Evolutionary conservation across 2,797 vertebrate genomes (phyloP).

Genomic region (Pseudomugil tenellus): DNA sequence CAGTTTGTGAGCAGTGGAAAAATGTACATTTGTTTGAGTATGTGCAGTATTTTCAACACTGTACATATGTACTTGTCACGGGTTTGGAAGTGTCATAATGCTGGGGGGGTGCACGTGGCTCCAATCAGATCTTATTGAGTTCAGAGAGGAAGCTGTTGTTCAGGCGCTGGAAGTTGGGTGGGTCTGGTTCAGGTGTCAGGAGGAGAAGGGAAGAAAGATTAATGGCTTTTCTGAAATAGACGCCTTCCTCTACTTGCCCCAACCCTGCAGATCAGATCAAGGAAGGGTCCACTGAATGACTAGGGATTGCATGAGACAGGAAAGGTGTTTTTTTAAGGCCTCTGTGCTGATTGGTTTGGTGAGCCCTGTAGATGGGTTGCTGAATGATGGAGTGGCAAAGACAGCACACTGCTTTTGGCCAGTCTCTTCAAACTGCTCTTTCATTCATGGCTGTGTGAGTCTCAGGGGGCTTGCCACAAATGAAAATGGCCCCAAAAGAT

Average conservation of each 20-base stretch:
- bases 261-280: constrained; percentile 56
- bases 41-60: constrained; percentile 20
- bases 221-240: constrained; percentile 74
- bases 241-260: constrained; percentile 60
- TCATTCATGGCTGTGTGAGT: constrained; percentile 67
- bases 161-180: constrained; percentile 59
- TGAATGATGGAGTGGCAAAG: constrained; percentile 67
- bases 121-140: constrained; percentile 76
- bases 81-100: constrained; percentile 50
- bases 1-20: constrained; percentile 62
- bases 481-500: constrained; percentile 61
- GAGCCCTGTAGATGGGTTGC: constrained; percentile 62
- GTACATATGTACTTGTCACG: constrained; percentile 31
- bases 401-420: constrained; percentile 47
- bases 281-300: constrained; percentile 57
- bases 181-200: constrained; percentile 79
- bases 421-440: constrained; percentile 60
- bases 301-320: constrained; percentile 68
- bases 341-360: constrained; percentile 67
- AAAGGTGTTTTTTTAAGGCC: constrained; percentile 61
- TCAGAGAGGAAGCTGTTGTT: constrained; percentile 61
- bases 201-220: constrained; percentile 81
- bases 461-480: constrained; percentile 48
- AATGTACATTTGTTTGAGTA: constrained; percentile 33
- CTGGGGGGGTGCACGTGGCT: constrained; percentile 56